Evolutionary conservation across 2,113 vertebrate genomes (phyloP).

Genomic region (Megaceryle maxima): DNA sequence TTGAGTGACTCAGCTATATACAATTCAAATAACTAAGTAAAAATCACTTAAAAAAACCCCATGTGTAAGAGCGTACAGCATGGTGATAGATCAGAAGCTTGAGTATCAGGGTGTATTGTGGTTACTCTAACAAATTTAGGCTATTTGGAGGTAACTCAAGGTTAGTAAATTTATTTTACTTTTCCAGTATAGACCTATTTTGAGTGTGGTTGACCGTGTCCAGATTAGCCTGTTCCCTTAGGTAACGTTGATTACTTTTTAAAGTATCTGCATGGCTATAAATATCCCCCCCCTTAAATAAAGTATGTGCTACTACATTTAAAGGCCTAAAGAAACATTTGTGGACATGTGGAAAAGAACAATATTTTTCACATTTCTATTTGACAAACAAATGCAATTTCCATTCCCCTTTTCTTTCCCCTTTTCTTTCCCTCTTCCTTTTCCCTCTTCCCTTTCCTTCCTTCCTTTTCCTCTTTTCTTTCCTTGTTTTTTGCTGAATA

Average conservation of each 20-base stretch:
- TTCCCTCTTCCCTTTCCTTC: too few species aligned
- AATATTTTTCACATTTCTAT: not conserved
- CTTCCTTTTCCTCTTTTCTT: too few species aligned
- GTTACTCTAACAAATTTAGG: not conserved
- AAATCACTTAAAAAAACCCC: not conserved
- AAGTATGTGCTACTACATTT: not conserved
- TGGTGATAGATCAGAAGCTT: not conserved
- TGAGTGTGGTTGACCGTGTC: not conserved
- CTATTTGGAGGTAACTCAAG: not conserved
- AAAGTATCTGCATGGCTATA: not conserved
- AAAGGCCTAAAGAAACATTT: slow-evolving; percentile 11
- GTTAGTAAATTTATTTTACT: not conserved
- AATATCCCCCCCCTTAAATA: not conserved
- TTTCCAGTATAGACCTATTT: not conserved
- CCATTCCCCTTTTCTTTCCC: too few species aligned
- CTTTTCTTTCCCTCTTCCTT: too few species aligned
- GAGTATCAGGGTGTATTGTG: not conserved
- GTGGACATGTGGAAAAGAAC: not conserved
- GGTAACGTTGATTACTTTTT: not conserved
- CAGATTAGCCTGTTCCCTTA: not conserved
- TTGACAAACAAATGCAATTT: not conserved
- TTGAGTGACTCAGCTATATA: not conserved
- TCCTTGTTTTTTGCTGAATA: too few species aligned
- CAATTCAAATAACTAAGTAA: not conserved
- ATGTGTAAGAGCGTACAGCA: not conserved